phyloP scores from a whole-genome alignment of 2,113 vertebrate genomes.

The Galeopterus variegatus region DNA sequence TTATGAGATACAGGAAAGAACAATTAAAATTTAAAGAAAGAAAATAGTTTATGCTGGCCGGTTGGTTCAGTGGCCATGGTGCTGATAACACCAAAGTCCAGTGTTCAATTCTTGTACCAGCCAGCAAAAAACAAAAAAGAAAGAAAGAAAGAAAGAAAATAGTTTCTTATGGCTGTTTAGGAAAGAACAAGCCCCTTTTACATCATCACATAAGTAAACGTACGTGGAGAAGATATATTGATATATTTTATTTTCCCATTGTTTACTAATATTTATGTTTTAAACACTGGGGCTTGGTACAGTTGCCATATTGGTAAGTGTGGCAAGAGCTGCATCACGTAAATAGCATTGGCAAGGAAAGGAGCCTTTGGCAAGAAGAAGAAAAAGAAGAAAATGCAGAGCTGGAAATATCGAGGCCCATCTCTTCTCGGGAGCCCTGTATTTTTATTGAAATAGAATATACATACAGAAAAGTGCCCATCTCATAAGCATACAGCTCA shows the following conservation, averaged over 20 bases:
- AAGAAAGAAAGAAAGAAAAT: background rate
- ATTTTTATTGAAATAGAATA: background rate
- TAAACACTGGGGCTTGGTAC: background rate
- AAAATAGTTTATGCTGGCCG: background rate
- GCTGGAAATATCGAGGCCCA: fast-evolving
- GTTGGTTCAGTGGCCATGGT: too few relatives aligned
- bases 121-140: too few relatives aligned
- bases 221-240: background rate
- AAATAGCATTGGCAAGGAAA: background rate
- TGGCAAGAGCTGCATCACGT: background rate
- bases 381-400: background rate
- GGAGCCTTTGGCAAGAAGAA: background rate
- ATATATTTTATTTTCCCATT: background rate
- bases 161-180: background rate
- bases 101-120: too few relatives aligned
- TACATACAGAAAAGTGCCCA: fast-evolving
- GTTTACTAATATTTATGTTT: background rate
- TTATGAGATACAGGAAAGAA: background rate
- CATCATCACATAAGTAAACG: background rate
- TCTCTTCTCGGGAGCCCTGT: too few relatives aligned
- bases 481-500: fast-evolving
- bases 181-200: background rate
- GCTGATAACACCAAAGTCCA: too few relatives aligned
- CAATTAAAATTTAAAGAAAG: background rate
- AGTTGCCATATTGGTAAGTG: background rate